These are phyloP conservation scores for Diabrotica undecimpunctata DNA, from an alignment of 1,140 invertebrate genomes.

Conservation along the genomic window DNA sequence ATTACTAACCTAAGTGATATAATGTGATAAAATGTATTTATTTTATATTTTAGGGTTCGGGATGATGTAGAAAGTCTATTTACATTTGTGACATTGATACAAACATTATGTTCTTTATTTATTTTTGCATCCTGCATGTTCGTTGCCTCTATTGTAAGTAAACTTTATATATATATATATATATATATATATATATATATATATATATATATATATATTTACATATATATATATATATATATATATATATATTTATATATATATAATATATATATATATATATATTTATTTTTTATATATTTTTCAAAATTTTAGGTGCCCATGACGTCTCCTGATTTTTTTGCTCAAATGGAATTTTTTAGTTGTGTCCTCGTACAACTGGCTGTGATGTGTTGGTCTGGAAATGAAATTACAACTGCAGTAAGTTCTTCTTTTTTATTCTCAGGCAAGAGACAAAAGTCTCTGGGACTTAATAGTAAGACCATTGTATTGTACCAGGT, in stretches of 20 bases:
- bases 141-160: conserved; percentile 29
- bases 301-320: conserved; percentile 26
- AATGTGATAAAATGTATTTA: too few species aligned
- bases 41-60: conserved; percentile 22
- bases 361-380: conserved; percentile 34
- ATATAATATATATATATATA: too few species aligned
- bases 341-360: conserved; percentile 32
- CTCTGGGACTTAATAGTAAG: too few species aligned
- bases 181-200: too few species aligned
- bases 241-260: too few species aligned
- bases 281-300: too few species aligned
- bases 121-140: conserved; percentile 38
- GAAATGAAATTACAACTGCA: conserved; percentile 37
- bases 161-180: too few species aligned
- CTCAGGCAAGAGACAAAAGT: too few species aligned
- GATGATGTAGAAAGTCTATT: conserved; percentile 34
- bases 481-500: too few species aligned
- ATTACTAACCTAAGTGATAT: too few species aligned
- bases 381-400: conserved; percentile 38
- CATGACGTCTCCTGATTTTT: conserved; percentile 28
- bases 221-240: too few species aligned
- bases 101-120: conserved; percentile 34
- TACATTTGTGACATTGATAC: conserved; percentile 31
- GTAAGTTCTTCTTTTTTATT: conserved; percentile 24
- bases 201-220: too few species aligned